Base-by-base conservation (phyloP, 1,140 invertebrate species). In the Plectrocnemia conspersa region DNA sequence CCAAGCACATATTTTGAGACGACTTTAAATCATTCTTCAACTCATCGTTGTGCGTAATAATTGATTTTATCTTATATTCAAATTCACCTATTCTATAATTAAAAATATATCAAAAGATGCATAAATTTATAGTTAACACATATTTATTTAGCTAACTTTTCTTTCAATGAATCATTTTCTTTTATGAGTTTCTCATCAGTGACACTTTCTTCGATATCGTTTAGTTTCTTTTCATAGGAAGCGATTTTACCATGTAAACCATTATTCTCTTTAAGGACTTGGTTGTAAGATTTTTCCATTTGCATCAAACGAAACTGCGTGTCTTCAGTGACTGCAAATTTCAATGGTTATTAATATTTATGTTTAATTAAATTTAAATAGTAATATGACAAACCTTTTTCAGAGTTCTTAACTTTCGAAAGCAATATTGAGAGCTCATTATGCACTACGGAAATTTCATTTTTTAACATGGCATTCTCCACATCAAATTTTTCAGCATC, bases 361-460 rank as follows among this genome's bases (percentile, higher is more conserved):
- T 21, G n/a, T 24, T 33, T 6, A 10, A 24, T 53, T 11, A 41
- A 53, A 60, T 25, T 11, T 21, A 45, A 50, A 18, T 16, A 44
- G 7, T 45, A 55, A 48, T 44, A n/a, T 4, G 11, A 54, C 38
- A 59, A 57, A 79, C 79, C 78, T 67, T 68, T 70, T 64, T 82
- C 75, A 42, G 78, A 68, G 38, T 72, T 68, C 64, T 78, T 77
- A 13, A 74, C 70, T 58, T 79, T 65, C 46, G 73, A 67, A 22
- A 80, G 64, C 3, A 80, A 63, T 45, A 77, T 67, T 11, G 75
- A 68, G 63, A 82, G 69, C 65, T 82, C 80, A 63, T 77, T 74
- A 58, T 79, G 79, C 2, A 82, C 66, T 16, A 73, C 77, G 24
- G 74, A 65, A 7, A 82, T 70, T 67, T 83, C 81, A 66, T 75